phyloP scores from a whole-genome alignment of 2,113 vertebrate species.

The Hucho hucho region DNA sequence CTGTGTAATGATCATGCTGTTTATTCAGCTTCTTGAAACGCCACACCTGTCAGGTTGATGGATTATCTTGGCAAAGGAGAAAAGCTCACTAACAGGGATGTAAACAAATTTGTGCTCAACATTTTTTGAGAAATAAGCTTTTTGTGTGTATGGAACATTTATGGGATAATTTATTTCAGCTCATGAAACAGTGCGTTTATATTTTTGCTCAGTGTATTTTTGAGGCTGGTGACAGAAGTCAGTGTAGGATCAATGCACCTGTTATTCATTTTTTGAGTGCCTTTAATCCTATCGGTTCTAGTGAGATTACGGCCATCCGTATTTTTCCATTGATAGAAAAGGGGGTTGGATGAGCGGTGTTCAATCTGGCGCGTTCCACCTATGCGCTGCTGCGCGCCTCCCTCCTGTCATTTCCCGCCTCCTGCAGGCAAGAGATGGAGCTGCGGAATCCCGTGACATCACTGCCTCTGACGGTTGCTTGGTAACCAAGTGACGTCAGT shows the following conservation, averaged over 20 bases:
- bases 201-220: not conserved
- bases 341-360: not conserved
- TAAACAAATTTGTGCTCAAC: no score
- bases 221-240: not conserved
- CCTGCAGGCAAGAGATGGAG: conserved; percentile 38
- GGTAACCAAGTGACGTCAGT: conserved; percentile 61
- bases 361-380: not conserved
- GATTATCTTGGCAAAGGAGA: no score
- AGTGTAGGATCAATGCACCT: not conserved
- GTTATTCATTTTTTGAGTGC: not conserved
- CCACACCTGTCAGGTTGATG: no score
- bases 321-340: conserved; percentile 47
- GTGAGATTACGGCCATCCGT: conserved; percentile 11
- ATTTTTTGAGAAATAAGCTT: no score
- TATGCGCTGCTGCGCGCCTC: conserved; percentile 29
- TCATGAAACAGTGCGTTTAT: not conserved
- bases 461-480: conserved; percentile 49
- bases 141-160: no score
- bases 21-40: no score
- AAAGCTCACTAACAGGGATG: no score
- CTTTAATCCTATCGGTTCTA: conserved; percentile 15
- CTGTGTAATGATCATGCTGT: no score
- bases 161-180: no score
- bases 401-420: conserved; percentile 36
- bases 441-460: conserved; percentile 72